Percentiles rank a stretch among this genome's conserved stretches.
Evolutionary conservation across 92 coral and sea anemone genomes (phyloP).

Genomic region (Phenganax marumi): DNA sequence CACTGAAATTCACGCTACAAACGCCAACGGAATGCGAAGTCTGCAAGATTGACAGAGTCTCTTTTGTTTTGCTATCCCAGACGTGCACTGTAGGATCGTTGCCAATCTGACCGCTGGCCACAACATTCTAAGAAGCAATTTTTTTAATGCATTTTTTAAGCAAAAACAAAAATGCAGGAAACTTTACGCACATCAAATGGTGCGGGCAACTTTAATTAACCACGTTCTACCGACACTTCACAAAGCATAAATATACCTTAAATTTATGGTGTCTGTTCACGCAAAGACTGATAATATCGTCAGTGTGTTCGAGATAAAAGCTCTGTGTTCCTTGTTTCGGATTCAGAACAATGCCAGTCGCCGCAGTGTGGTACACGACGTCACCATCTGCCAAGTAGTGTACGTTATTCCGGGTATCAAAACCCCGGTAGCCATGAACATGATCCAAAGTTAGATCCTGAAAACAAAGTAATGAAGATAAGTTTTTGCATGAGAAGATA

Average conservation of each 20-base stretch:
- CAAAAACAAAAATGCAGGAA: neutral
- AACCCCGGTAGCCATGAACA: conserved; percentile 96
- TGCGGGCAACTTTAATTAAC: neutral
- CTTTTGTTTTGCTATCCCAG: conserved; percentile 91
- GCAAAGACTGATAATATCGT: conserved; percentile 86
- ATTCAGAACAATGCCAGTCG: conserved; percentile 89
- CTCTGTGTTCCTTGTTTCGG: conserved; percentile 89
- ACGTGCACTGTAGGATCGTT: conserved; percentile 91
- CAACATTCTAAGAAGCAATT: conserved; percentile 67
- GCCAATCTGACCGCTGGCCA: conserved; percentile 97
- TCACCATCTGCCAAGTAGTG: conserved; percentile 90
- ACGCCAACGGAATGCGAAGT: conserved; percentile 87
- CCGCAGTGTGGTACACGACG: conserved; percentile 94
- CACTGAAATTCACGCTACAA: conserved; percentile 88
- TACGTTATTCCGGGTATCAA: conserved; percentile 94
- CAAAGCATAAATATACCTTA: conserved; percentile 53
- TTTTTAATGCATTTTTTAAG: no score
- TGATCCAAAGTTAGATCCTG: conserved; percentile 91
- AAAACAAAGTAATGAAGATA: neutral
- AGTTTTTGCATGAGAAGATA: no score
- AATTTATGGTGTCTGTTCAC: conserved; percentile 97
- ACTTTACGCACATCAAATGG: neutral
- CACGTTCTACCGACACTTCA: neutral
- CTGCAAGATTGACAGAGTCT: conserved; percentile 84
- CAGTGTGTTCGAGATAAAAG: conserved; percentile 94